Evolutionary conservation across 2,113 vertebrate species (phyloP), one percentile per base, ranked within the genome.

Genomic region (Caranx ignobilis): DNA sequence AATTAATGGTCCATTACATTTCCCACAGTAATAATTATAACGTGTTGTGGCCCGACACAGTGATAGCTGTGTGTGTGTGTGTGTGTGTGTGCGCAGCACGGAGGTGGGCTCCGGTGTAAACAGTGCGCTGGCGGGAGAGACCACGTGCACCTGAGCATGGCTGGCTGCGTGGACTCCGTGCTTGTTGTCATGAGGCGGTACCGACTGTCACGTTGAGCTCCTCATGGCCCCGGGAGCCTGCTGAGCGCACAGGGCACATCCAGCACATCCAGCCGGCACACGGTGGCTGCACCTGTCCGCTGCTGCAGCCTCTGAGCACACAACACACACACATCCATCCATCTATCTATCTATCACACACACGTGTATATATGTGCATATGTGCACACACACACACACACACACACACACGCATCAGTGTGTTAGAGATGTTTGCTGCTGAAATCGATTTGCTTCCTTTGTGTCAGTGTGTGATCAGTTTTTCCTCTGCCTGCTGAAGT

Each of bases 181-280:
- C 79, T 74, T 82, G 77, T 84, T 75, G 83, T 90, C 80, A 55
- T 79, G 85, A 77, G 83, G 87, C 87, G 67, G 78, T 71, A 71
- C 70, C 10, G 82, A 6, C 64, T 72, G 94, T 95, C 95, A 95
- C 94, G 93, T 94, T 94, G 93, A 91, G 87, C 85, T 87, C 84
- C 94, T 93, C 92, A 94, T 94, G 94, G 93, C 61, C 47, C n/a
- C 56, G 35, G 57, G 59, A 83, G 75, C 79, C 84, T 68, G 88
- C 79, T 79, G 88, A 66, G 86, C 62, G 34, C 54, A 55, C 75
- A 10, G 70, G 79, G 64, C 83, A 56, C 79, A 73, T 65, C 47
- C 77, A 75, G 55, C 81, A 12, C 65, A 32, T 74, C 45, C 71
- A 74, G 59, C 48, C 75, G 55, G 81, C 81, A 81, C 90, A 84